These are phyloP conservation scores for Drosophila pseudoananassae DNA, from an alignment of 1,140 invertebrate genomes.

Conservation along the genomic window DNA sequence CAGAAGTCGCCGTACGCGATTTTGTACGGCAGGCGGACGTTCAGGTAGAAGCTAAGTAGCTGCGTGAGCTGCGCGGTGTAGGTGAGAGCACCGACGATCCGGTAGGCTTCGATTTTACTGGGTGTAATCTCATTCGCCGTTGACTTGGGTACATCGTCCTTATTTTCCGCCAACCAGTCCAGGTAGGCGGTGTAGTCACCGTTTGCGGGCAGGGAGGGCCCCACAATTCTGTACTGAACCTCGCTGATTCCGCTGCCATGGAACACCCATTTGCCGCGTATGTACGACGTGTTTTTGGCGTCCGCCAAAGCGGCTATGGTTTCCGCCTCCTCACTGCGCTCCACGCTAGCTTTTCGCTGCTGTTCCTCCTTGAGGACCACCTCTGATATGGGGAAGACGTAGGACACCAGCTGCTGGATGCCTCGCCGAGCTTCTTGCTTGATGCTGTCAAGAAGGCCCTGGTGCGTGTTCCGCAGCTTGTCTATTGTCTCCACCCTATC, in stretches of 20 bases:
- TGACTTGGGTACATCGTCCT: constrained; percentile 86
- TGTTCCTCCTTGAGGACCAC: constrained; percentile 75
- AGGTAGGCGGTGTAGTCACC: constrained; percentile 92
- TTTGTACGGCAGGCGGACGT: constrained; percentile 90
- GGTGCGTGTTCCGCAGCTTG: constrained; percentile 85
- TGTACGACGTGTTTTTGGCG: constrained; percentile 90
- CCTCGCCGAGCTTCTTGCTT: constrained; percentile 87
- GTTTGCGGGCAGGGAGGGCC: constrained; percentile 88
- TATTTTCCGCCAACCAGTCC: constrained; percentile 89
- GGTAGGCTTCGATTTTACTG: constrained; percentile 88
- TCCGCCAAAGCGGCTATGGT: constrained; percentile 90
- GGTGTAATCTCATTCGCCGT: constrained; percentile 78
- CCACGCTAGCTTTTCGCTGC: constrained; percentile 41
- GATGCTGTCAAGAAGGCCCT: constrained; percentile 85
- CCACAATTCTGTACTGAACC: constrained; percentile 89
- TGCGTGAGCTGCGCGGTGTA: constrained; percentile 92
- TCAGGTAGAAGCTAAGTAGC: constrained; percentile 90
- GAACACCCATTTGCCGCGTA: constrained; percentile 90
- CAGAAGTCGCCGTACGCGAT: constrained; percentile 92
- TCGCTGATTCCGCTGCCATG: constrained; percentile 88
- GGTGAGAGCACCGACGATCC: constrained; percentile 91
- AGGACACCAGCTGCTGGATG: constrained; percentile 88
- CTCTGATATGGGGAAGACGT: constrained; percentile 89
- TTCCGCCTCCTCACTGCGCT: constrained; percentile 85
- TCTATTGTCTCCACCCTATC: constrained; percentile 85